phyloP scores from a whole-genome alignment of 2,888 invertebrate species.

The Ormyrus labotus region DNA sequence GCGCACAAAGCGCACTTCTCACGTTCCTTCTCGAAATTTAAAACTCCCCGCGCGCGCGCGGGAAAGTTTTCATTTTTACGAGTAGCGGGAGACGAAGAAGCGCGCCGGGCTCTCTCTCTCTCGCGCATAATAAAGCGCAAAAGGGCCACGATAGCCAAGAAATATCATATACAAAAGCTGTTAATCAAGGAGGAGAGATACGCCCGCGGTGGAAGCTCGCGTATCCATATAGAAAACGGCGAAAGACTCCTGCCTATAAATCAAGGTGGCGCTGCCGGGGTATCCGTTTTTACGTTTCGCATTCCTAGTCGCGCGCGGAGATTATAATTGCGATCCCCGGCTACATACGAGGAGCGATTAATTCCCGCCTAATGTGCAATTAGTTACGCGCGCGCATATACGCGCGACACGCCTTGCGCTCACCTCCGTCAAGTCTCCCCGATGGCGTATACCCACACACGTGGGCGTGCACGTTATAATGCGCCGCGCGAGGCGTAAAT shows the following conservation, averaged over 20 bases:
- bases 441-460: neutral
- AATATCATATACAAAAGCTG: constrained; percentile 43
- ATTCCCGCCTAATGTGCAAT: constrained; percentile 57
- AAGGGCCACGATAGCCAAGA: neutral
- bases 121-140: neutral
- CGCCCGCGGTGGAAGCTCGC: constrained; percentile 18
- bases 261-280: constrained; percentile 30
- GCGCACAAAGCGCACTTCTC: neutral
- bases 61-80: constrained; percentile 7
- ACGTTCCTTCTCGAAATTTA: constrained; percentile 8
- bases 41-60: neutral
- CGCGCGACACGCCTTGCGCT: constrained; percentile 21
- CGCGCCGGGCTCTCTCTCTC: too few relatives aligned
- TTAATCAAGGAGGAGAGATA: constrained; percentile 45
- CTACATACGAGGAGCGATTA: constrained; percentile 45
- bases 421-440: neutral
- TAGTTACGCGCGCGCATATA: constrained; percentile 41
- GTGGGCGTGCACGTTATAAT: constrained; percentile 31
- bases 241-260: constrained; percentile 36
- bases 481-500: constrained; percentile 35
- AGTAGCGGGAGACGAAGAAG: neutral
- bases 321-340: constrained; percentile 50
- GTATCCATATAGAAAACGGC: constrained; percentile 14
- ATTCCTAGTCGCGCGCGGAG: constrained; percentile 43
- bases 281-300: constrained; percentile 49